Evolutionary conservation across 2,888 invertebrate species (phyloP).

Genomic region (Acleris cristana): DNA sequence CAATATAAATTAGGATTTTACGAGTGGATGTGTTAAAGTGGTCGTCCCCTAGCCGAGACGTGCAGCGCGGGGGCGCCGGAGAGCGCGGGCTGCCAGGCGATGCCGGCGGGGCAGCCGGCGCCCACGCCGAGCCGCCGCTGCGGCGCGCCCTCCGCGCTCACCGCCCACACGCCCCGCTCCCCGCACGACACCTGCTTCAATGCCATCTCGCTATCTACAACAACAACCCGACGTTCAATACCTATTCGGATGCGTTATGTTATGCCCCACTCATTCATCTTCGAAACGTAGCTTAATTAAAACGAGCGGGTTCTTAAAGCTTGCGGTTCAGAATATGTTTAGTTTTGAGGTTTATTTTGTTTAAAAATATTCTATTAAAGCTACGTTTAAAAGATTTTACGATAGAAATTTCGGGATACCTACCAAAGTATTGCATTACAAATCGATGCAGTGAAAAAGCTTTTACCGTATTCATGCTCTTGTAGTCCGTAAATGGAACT

Average conservation of each 20-base stretch:
- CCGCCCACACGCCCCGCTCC: constrained; percentile 89
- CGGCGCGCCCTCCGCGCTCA: constrained; percentile 87
- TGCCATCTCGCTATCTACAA: constrained; percentile 69
- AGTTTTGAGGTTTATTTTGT: too few relatives aligned
- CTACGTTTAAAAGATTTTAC: not conserved
- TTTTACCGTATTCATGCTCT: constrained; percentile 35
- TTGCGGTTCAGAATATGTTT: too few relatives aligned
- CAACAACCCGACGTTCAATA: constrained; percentile 1
- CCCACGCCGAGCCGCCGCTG: constrained; percentile 90
- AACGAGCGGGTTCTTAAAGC: not conserved
- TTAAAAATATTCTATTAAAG: not conserved
- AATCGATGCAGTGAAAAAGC: constrained; percentile 37
- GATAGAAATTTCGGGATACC: constrained; percentile 16
- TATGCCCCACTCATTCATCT: not conserved
- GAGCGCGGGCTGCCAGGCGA: constrained; percentile 90
- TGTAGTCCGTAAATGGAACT: constrained; percentile 36
- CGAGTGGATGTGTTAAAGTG: constrained; percentile 42
- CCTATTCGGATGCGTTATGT: not conserved
- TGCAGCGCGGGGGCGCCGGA: constrained; percentile 74
- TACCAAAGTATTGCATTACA: constrained; percentile 36
- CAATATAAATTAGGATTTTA: too few relatives aligned
- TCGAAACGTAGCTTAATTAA: not conserved
- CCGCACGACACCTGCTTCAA: constrained; percentile 90
- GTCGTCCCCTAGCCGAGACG: constrained; percentile 64
- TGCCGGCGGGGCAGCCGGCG: constrained; percentile 88